phyloP scores from a whole-genome alignment of 37 sponge, comb jelly and placozoan genomes.

The Spongilla lacustris region DNA sequence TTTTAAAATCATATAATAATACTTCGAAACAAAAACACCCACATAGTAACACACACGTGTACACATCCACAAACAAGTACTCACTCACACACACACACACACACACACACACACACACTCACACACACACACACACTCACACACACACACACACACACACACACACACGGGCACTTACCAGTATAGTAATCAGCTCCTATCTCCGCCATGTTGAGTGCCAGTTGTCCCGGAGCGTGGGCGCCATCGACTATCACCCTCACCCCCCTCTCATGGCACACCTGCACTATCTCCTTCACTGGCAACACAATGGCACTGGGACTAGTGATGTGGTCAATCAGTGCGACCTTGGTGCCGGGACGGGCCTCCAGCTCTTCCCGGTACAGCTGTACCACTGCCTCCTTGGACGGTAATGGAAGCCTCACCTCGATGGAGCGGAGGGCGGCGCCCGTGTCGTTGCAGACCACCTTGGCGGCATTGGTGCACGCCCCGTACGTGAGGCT shows the following conservation, averaged over 20 bases:
- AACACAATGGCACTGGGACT: constrained; percentile 55
- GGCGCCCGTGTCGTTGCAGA: constrained; percentile 34
- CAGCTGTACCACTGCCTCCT: constrained; percentile 25
- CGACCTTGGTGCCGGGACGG: constrained; percentile 38
- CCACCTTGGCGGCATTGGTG: constrained; percentile 14
- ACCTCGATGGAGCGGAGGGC: constrained; percentile 16
- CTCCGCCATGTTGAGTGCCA: constrained; percentile 43
- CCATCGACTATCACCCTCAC: constrained; percentile 68
- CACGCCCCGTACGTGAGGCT: constrained; percentile 40
- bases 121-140: constrained; percentile 25
- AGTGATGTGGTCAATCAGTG: constrained; percentile 66
- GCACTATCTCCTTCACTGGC: constrained; percentile 62
- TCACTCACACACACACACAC: neutral
- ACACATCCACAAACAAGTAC: neutral
- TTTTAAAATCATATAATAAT: no score
- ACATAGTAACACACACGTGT: no score
- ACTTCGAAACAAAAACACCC: no score
- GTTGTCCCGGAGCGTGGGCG: constrained; percentile 76
- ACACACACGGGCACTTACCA: constrained; percentile 20
- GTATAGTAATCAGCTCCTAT: constrained; percentile 55
- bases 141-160: constrained; percentile 29
- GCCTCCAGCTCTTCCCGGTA: constrained; percentile 30
- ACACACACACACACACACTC: neutral
- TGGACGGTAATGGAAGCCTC: constrained; percentile 16
- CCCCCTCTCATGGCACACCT: constrained; percentile 30